Evolutionary conservation across 1,140 invertebrate species (phyloP), one percentile per base, ranked within the genome.

Genomic region (Drosophila willistoni): DNA sequence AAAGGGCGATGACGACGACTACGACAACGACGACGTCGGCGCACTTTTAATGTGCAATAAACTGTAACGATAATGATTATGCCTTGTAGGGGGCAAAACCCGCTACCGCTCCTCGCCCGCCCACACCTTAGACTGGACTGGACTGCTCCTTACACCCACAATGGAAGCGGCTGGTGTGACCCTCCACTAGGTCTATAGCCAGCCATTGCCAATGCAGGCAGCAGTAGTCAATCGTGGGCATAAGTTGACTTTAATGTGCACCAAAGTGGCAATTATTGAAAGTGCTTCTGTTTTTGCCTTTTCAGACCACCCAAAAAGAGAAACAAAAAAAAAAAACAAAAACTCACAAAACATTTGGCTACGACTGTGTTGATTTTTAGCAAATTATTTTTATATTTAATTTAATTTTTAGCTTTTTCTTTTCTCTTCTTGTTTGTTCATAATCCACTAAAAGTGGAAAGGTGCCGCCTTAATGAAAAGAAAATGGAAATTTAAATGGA

Each of bases 21-120:
- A 59, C 41, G 62, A 51, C 39, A 29, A 60, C 54, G 44, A 51
- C 44, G 19, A 12, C 36, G 68, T 67, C 68, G 75, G 71, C 83
- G 79, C 83, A 83, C 70, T 86, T 86, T 86, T 86, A 86, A 86
- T 86, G 83, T 86, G 79, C 83, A 83, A 86, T 87, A 86, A 86
- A 86, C 76, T 87, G 83, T 86, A 86, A 86, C 83, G 83, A 86
- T 86, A 86, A 86, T 86, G 83, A 86, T 86, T 87, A 86, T 86
- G 83, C 79, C 76, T 73, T 83, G 77, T 86, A 79, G 68, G 75
- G 71, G 62, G 74, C 29, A 29, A 29, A 29, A 6, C 29, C 29
- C 29, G 22, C 22, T 19, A 0, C 3, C 36, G 44, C 44, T 17
- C 44, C 10, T 1, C 36, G 10, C 33, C 33, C 17, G 10, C 36